Evolutionary conservation across 1,140 invertebrate genomes (phyloP).

Genomic region (Sycobia sp.): DNA sequence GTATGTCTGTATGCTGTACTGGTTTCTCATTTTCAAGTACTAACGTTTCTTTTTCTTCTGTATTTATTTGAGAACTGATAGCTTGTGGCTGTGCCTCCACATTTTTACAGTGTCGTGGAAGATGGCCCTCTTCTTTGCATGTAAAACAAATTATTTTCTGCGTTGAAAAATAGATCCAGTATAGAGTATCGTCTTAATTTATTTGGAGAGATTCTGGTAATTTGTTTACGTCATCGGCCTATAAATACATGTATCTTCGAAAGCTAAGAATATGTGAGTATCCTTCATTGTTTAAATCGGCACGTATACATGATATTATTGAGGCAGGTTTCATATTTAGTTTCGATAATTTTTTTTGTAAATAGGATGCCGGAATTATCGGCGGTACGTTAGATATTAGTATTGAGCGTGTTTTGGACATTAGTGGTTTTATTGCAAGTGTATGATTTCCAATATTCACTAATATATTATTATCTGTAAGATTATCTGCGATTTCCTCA

Average conservation of each 20-base stretch:
- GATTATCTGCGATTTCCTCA: constrained; percentile 23
- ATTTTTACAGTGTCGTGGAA: neutral
- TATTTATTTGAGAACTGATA: neutral
- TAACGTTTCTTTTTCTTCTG: too few relatives aligned
- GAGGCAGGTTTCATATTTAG: neutral
- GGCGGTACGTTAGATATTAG: constrained; percentile 38
- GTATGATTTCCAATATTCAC: constrained; percentile 20
- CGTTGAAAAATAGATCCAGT: constrained; percentile 26
- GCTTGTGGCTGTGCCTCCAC: neutral
- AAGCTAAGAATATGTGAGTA: constrained; percentile 10
- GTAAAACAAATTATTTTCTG: neutral
- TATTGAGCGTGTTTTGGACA: constrained; percentile 31
- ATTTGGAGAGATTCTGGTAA: constrained; percentile 13
- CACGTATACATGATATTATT: constrained; percentile 2
- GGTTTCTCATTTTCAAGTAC: too few relatives aligned
- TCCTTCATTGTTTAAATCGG: constrained; percentile 8
- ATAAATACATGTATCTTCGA: constrained; percentile 22
- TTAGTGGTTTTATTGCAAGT: constrained; percentile 27
- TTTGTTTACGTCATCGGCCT: constrained; percentile 16
- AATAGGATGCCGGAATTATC: constrained; percentile 22
- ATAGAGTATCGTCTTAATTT: constrained; percentile 1
- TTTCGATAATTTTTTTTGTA: neutral
- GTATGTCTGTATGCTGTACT: too few relatives aligned
- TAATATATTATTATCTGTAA: constrained; percentile 17
- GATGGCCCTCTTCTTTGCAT: constrained; percentile 10